Conservation (phyloP, 2,113 vertebrate species). For the Sylvia atricapilla region DNA sequence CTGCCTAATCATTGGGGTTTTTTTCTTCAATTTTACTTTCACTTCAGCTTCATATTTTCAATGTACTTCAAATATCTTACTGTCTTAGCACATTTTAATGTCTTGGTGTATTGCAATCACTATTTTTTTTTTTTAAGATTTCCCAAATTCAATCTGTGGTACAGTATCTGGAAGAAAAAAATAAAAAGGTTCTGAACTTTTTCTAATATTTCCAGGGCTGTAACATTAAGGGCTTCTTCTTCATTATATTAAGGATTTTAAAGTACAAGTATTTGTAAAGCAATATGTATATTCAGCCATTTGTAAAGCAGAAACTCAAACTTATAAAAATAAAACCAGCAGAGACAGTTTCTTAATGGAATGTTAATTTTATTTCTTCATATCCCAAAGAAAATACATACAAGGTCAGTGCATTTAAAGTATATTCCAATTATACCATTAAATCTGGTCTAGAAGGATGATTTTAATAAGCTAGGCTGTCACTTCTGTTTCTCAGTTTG, state of each 20-base stretch:
- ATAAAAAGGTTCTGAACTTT: background rate
- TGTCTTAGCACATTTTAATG: background rate
- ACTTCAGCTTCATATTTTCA: background rate
- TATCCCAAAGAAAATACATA: constrained; percentile 21
- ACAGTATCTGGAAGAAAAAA: background rate
- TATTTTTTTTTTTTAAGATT: background rate
- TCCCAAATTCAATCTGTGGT: background rate
- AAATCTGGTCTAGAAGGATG: constrained; percentile 42
- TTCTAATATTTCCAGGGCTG: background rate
- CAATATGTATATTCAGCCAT: background rate
- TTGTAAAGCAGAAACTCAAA: background rate
- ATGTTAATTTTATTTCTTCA: constrained; percentile 55
- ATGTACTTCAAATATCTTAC: background rate
- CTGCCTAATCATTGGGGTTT: accelerated
- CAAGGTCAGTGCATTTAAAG: constrained; percentile 43
- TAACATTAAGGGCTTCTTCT: background rate
- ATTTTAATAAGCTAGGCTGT: constrained; percentile 40
- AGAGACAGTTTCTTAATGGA: constrained; percentile 34
- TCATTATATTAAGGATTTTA: background rate
- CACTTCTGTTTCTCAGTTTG: constrained; percentile 51
- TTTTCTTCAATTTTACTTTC: background rate
- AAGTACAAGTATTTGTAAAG: background rate
- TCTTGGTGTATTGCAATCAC: background rate
- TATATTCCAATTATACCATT: constrained; percentile 55
- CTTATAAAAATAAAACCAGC: background rate